Evolutionary conservation across 2,113 vertebrate species (phyloP).

Genomic region (Blennius ocellaris): DNA sequence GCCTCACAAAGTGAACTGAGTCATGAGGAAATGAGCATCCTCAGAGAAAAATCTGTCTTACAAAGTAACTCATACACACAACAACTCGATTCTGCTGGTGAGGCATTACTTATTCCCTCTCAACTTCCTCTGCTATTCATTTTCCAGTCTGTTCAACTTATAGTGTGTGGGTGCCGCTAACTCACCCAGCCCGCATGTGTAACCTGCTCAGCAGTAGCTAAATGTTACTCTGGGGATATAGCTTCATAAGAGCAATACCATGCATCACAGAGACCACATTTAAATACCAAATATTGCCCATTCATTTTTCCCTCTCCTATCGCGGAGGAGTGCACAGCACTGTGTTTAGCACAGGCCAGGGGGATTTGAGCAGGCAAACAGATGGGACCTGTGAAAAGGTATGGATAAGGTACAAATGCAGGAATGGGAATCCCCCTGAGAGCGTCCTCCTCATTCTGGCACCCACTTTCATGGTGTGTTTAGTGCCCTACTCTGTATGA

Average conservation of each 20-base stretch:
- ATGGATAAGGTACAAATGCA: slow-evolving; percentile 77
- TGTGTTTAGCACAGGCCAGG: slow-evolving; percentile 80
- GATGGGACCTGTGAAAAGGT: slow-evolving; percentile 82
- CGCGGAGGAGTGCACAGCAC: slow-evolving; percentile 66
- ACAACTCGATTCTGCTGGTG: slow-evolving; percentile 66
- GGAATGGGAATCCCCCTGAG: slow-evolving; percentile 71
- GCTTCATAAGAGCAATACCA: slow-evolving; percentile 81
- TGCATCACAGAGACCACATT: slow-evolving; percentile 83
- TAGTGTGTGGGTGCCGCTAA: slow-evolving; percentile 79
- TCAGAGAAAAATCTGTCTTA: slow-evolving; percentile 68
- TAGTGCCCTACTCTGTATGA: slow-evolving; percentile 73
- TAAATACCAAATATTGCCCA: slow-evolving; percentile 84
- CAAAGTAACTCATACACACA: slow-evolving; percentile 75
- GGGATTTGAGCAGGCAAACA: slow-evolving; percentile 85
- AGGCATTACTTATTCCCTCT: slow-evolving; percentile 79
- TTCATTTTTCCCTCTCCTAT: slow-evolving; percentile 77
- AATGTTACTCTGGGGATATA: slow-evolving; percentile 82
- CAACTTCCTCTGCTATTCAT: slow-evolving; percentile 75
- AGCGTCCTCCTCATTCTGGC: slow-evolving; percentile 71
- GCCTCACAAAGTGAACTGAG: slow-evolving; percentile 75
- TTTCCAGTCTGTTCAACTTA: slow-evolving; percentile 76
- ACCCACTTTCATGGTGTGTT: slow-evolving; percentile 78
- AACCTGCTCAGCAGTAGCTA: slow-evolving; percentile 79
- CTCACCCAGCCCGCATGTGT: slow-evolving; percentile 68
- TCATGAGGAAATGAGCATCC: slow-evolving; percentile 75